Conservation (phyloP, 2,888 invertebrate genomes). For the Volucella zonaria region DNA sequence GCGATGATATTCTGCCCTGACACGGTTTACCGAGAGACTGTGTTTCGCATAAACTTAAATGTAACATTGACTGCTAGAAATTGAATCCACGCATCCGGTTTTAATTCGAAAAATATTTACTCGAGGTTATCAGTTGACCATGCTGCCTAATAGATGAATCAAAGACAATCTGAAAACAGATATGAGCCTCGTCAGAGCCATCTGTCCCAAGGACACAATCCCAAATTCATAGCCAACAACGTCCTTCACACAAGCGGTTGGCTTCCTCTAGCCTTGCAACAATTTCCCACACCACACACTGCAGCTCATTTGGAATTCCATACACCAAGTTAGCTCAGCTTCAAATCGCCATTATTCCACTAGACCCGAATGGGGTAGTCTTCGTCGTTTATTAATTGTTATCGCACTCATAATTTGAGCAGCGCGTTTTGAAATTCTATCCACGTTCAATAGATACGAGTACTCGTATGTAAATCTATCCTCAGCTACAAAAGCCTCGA, state of each 20-base stretch:
- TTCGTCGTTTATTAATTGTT: constrained; percentile 56
- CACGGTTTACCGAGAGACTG: too few relatives aligned
- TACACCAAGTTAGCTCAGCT: constrained; percentile 50
- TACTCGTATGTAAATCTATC: constrained; percentile 26
- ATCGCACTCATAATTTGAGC: constrained; percentile 67
- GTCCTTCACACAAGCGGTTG: constrained; percentile 50
- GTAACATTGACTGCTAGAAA: too few relatives aligned
- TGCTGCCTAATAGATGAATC: too few relatives aligned
- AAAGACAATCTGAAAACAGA: too few relatives aligned
- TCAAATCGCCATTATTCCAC: constrained; percentile 63
- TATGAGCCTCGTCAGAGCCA: too few relatives aligned
- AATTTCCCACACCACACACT: constrained; percentile 51
- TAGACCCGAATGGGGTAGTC: constrained; percentile 38
- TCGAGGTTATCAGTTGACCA: too few relatives aligned
- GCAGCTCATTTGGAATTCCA: constrained; percentile 61
- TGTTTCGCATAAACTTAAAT: too few relatives aligned
- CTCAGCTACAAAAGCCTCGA: constrained; percentile 9
- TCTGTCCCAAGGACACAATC: constrained; percentile 25
- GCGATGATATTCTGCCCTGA: too few relatives aligned
- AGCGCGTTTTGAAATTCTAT: constrained; percentile 54
- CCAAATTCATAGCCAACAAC: constrained; percentile 30
- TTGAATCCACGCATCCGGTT: too few relatives aligned
- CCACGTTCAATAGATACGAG: constrained; percentile 62
- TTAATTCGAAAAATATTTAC: too few relatives aligned
- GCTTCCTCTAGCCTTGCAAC: constrained; percentile 19